Evolutionary conservation across 2,797 vertebrate genomes (phyloP), one percentile per base, ranked within the genome.

Genomic region (Halcyon leucocephala): DNA sequence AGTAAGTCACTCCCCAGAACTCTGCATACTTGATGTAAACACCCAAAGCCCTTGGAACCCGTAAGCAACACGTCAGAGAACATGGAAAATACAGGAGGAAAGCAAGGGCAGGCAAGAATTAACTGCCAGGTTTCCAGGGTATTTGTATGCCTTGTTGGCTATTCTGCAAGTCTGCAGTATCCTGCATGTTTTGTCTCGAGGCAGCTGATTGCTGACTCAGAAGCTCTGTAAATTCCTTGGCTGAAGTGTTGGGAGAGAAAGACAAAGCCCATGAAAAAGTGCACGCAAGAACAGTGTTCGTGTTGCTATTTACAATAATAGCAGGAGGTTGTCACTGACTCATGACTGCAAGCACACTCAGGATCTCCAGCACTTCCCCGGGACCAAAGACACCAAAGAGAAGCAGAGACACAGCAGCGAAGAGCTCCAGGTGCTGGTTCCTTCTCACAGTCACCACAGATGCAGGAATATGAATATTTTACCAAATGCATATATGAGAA

Each of bases 121-220:
- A 71, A 51, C 58, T 93, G 94, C 96, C 79, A 93, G 37, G 89
- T 97, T 95, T 97, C 95, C 86, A 95, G 91, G 69, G 80, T 80
- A 76, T 65, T 69, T 15, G 76, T 69, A 64, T 39, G 52, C 76
- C 49, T 72, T 14, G 55, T 8, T 61, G 92, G 93, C 69, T 81
- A 46, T 8, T 79, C 95, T 83, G 83, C 86, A 39, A 74, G 85
- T 4, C 31, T 74, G 92, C 93, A 96, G 78, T 24, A 92, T n/a
- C 86, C 90, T 79, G 92, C 62, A 28, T 92, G 95, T 80, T 97
- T 95, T 95, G 93, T 96, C 97, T 95, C 29, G 3, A 52, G 66
- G 96, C 93, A 95, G 97, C 92, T 93, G 95, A 94, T 73, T 95
- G 96, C 97, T 97, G 97, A 98, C 97, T 97, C 97, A 97, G 95